Conservation (phyloP, 2,113 vertebrate genomes). For the Urocitellus parryii region DNA sequence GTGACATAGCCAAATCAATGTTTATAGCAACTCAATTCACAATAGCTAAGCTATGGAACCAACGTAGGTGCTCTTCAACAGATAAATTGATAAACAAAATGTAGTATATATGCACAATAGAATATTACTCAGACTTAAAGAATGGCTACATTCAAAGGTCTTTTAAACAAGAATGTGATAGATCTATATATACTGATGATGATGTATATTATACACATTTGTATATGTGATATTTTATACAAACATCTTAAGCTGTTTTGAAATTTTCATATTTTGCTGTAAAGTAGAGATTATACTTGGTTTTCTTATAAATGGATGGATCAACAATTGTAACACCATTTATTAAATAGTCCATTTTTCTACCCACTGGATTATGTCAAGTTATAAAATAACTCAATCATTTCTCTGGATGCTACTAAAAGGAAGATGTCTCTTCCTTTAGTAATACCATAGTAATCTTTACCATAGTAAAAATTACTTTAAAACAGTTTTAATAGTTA, state of each 20-base stretch:
- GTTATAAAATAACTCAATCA: neutral
- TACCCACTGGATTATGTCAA: neutral
- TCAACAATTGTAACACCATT: neutral
- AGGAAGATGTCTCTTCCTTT: neutral
- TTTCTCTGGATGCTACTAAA: neutral
- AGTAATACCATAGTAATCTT: neutral
- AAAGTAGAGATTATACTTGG: neutral
- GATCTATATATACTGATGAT: neutral
- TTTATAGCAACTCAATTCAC: too few relatives aligned
- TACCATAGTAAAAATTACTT: too few relatives aligned
- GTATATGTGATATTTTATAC: neutral
- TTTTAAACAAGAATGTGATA: neutral
- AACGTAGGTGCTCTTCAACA: too few relatives aligned
- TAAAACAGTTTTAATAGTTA: neutral
- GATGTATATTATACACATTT: too few relatives aligned
- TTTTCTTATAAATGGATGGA: neutral
- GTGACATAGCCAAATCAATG: too few relatives aligned
- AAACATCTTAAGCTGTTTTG: neutral
- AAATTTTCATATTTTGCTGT: constrained; percentile 13
- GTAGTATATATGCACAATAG: too few relatives aligned
- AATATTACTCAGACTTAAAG: too few relatives aligned
- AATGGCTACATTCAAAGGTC: neutral
- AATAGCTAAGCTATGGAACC: too few relatives aligned
- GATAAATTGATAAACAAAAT: too few relatives aligned
- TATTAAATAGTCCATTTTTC: neutral